A percentile compares a stretch with the other conserved stretches of the same genome.
Conservation (phyloP, 2,113 vertebrate species). For the Cyphomyrus discorhynchus region DNA sequence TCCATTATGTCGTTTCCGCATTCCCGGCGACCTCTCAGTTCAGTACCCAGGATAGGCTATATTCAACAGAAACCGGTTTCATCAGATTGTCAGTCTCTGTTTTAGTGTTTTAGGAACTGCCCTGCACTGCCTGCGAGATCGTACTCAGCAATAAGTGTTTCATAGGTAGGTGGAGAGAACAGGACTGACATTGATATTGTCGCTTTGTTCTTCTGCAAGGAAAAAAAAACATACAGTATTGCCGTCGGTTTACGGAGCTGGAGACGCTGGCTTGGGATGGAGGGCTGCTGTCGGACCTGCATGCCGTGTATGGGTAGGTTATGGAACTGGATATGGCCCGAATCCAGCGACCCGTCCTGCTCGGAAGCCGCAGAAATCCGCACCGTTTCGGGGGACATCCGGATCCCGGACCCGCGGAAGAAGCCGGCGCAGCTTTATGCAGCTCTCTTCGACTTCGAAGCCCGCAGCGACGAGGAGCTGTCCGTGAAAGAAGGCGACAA, state of each 20-base stretch:
- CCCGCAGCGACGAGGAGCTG: constrained; percentile 71
- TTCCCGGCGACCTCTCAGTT: constrained; percentile 40
- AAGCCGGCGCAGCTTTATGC: constrained; percentile 62
- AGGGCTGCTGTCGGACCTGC: constrained; percentile 72
- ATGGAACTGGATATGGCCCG: constrained; percentile 84
- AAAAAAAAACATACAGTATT: constrained; percentile 21
- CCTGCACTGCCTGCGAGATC: constrained; percentile 33
- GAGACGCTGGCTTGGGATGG: constrained; percentile 60
- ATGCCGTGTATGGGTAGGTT: constrained; percentile 67
- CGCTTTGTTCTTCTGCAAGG: background rate
- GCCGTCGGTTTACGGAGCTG: background rate
- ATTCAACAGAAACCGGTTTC: constrained; percentile 55
- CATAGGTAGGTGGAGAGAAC: background rate
- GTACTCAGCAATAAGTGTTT: constrained; percentile 18
- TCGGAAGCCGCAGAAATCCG: constrained; percentile 44
- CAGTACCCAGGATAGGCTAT: constrained; percentile 32
- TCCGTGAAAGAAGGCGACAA: constrained; percentile 74
- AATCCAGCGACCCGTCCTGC: constrained; percentile 40
- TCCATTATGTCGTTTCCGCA: constrained; percentile 51
- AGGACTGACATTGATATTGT: constrained; percentile 8
- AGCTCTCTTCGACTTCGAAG: constrained; percentile 74
- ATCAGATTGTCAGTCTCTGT: constrained; percentile 44
- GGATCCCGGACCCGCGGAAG: constrained; percentile 55
- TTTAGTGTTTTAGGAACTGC: constrained; percentile 28
- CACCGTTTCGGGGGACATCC: constrained; percentile 58